Evolutionary conservation across 2,113 vertebrate genomes (phyloP).

Genomic region (Brachypteracias leptosomus): DNA sequence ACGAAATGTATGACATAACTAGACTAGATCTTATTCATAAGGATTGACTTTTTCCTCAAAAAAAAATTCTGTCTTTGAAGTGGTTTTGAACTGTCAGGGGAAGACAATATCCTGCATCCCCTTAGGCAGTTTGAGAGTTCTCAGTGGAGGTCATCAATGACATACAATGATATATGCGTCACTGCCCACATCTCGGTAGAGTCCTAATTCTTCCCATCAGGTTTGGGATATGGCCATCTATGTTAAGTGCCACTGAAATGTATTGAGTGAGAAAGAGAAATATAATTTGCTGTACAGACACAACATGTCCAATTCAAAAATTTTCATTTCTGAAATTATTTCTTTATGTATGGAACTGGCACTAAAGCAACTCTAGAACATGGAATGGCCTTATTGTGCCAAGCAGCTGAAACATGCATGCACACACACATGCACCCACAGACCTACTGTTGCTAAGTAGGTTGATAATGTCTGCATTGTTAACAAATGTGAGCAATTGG

Average conservation of each 20-base stretch:
- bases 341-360: neutral
- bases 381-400: neutral
- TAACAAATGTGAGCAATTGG: neutral
- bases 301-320: neutral
- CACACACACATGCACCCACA: neutral
- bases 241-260: neutral
- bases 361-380: neutral
- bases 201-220: neutral
- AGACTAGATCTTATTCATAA: neutral
- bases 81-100: neutral
- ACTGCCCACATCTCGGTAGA: fast-evolving
- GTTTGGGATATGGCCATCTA: neutral
- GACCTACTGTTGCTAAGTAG: neutral
- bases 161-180: neutral
- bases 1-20: neutral
- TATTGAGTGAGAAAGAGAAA: neutral
- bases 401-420: fast-evolving
- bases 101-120: neutral
- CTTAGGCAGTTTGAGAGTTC: neutral
- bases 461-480: neutral
- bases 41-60: neutral
- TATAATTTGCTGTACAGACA: neutral
- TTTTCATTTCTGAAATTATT: neutral
- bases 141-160: neutral
- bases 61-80: neutral